Base-by-base conservation (phyloP, 2,888 invertebrate species). In the Mylabris sibirica region DNA sequence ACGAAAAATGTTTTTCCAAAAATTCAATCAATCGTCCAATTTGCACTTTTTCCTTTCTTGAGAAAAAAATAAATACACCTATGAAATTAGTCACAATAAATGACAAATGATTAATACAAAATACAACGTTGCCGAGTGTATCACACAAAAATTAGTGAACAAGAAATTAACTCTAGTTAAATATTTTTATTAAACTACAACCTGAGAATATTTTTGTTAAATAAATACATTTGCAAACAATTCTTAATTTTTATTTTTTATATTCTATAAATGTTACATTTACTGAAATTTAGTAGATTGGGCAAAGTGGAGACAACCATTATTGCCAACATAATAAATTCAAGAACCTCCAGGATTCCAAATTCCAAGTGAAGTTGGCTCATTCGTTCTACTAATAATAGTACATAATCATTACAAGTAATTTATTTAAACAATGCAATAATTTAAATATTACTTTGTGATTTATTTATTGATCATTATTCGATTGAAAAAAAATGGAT, bases 31-130 rank as follows among this genome's bases (percentile, higher is more conserved):
- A 38, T 41, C 12, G 35, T 35, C 35, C 35, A 35, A 35, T 41
- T 41, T 41, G 3, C n/a, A n/a, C 2, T n/a, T 5, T 35, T 41
- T 5, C 14, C 41, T n/a, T 14, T 38, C 38, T 14, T 38, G 0
- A 0, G n/a, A 14, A 14, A 41, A 35, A 41, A n/a, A 41, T 41
- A 14, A 14, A 24, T n/a, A 60, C 26, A 34, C 35, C 34, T 60
- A 5, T 11, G 60, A 60, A 30, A 60, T 60, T 60, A 60, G 60
- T 60, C 60, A 60, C 35, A 20, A 24, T 41, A 14, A 41, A 5
- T 41, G 41, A 41, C 41, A 41, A 6, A 14, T 41, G n/a, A 41
- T 14, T n/a, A 4, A 5, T 41, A 14, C 41, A n/a, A 2, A 4
- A 5, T 41, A 14, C 41, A n/a, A 2, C n/a, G 41, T 41, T 41